phyloP scores from a whole-genome alignment of 2,113 vertebrate species.

The Hyaena hyaena region DNA sequence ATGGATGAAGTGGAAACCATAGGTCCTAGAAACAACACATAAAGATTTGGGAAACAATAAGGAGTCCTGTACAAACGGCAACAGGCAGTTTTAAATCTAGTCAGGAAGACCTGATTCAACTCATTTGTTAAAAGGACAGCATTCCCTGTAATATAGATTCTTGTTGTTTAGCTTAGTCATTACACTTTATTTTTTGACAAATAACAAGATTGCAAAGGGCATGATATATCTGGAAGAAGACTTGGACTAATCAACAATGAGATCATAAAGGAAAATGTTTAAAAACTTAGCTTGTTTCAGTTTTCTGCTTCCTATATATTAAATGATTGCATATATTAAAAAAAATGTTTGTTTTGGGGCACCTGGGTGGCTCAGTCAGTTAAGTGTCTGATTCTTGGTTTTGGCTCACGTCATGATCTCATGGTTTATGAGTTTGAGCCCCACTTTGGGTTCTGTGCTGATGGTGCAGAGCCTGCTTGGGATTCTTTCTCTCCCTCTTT shows the following conservation, averaged over 20 bases:
- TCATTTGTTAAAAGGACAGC: neutral
- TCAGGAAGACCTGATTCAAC: neutral
- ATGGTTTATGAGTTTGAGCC: no score
- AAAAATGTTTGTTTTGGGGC: neutral
- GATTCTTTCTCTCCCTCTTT: no score
- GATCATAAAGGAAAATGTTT: neutral
- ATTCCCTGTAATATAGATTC: neutral
- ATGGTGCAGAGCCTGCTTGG: no score
- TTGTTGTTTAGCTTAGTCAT: neutral
- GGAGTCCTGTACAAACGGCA: neutral
- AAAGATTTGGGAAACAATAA: neutral
- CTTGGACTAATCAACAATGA: neutral
- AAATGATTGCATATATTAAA: neutral
- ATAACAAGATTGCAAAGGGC: neutral
- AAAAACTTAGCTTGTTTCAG: neutral
- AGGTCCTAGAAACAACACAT: neutral
- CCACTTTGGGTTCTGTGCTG: no score
- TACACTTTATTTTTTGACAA: constrained; percentile 20
- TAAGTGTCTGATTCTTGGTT: no score
- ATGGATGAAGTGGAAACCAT: neutral
- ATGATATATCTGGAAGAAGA: neutral
- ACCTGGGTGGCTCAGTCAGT: no score
- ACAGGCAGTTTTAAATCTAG: neutral
- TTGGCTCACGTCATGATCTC: no score
- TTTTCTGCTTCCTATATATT: constrained; percentile 26